Percentiles rank a stretch among this genome's conserved stretches.
Evolutionary conservation across 2,113 vertebrate species (phyloP).

Genomic region (Ailurus styani): DNA sequence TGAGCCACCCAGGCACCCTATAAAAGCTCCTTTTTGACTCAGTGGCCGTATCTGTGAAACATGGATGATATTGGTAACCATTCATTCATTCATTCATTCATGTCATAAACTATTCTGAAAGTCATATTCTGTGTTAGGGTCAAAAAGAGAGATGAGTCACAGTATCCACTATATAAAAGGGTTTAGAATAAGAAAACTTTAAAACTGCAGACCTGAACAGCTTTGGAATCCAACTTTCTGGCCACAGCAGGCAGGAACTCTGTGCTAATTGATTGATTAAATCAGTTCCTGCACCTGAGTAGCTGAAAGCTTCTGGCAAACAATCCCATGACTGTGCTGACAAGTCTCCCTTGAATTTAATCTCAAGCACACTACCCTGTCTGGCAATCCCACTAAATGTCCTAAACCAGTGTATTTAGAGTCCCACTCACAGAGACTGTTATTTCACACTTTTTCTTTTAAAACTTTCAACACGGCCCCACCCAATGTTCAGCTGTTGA

Average conservation of each 20-base stretch:
- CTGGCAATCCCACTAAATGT: background rate
- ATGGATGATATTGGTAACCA: no score
- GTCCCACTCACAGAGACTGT: background rate
- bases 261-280: background rate
- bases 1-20: background rate
- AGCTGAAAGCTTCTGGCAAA: background rate
- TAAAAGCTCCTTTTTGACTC: background rate
- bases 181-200: background rate
- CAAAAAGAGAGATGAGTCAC: background rate
- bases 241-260: background rate
- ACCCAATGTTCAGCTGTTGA: background rate
- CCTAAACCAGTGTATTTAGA: background rate
- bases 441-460: background rate
- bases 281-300: background rate
- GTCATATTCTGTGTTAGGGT: background rate
- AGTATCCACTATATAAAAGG: background rate
- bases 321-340: background rate
- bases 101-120: background rate
- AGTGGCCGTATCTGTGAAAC: background rate
- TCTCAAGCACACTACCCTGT: background rate
- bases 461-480: background rate
- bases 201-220: background rate
- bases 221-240: background rate
- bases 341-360: background rate
- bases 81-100: background rate